These are phyloP conservation scores for Macrochelys suwanniensis DNA, from an alignment of 2,797 vertebrate species.

Conservation along the genomic window DNA sequence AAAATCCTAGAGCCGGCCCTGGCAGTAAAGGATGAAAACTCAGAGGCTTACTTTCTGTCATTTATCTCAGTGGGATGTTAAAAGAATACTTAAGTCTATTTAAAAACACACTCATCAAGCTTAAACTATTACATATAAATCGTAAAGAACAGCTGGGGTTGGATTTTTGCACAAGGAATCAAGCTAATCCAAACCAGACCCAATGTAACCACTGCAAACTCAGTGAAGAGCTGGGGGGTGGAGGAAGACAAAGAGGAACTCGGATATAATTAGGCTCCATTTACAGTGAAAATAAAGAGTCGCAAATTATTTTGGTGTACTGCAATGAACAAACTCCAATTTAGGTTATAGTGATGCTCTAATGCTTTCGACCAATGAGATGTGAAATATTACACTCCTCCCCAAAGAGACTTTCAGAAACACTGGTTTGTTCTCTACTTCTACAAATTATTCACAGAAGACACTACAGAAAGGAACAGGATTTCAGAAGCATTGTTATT, in stretches of 20 bases:
- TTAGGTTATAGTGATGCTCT: neutral
- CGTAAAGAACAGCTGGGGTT: neutral
- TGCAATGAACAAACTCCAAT: neutral
- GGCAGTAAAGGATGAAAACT: neutral
- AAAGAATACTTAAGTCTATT: neutral
- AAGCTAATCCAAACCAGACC: neutral
- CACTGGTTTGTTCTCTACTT: neutral
- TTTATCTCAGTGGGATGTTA: neutral
- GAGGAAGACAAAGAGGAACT: accelerated
- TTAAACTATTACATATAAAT: neutral
- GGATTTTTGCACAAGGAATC: conserved; percentile 1
- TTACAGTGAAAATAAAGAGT: neutral
- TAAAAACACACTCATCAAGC: neutral
- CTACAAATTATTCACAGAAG: neutral
- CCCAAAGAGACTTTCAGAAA: neutral
- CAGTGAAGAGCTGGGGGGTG: neutral
- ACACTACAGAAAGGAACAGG: neutral
- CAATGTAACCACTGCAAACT: neutral
- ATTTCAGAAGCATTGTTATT: neutral
- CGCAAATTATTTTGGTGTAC: neutral
- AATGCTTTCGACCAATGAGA: neutral
- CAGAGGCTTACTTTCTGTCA: neutral
- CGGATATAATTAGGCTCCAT: neutral
- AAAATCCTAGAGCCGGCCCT: no score
- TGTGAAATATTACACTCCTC: neutral